Evolutionary conservation across 2,113 vertebrate species (phyloP).

Genomic region (Sinocyclocheilus anshuiensis): DNA sequence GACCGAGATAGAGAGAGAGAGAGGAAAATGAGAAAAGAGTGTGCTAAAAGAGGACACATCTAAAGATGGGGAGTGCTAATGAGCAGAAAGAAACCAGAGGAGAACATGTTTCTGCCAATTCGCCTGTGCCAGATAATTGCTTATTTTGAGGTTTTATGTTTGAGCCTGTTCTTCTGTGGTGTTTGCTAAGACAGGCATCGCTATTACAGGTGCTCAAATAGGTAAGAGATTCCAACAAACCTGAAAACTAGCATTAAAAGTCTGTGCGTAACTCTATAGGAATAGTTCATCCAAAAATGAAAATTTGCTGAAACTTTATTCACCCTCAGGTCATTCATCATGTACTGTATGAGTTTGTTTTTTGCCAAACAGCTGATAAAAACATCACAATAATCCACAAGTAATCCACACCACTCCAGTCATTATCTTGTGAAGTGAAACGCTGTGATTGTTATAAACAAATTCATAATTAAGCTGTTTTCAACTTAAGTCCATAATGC

Average conservation of each 20-base stretch:
- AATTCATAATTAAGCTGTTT: too few species aligned
- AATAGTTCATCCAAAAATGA: neutral
- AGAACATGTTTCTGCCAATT: constrained; percentile 7
- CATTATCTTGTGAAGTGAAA: neutral
- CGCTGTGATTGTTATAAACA: too few species aligned
- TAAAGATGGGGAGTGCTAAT: neutral
- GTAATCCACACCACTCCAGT: neutral
- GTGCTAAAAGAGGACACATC: neutral
- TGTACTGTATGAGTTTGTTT: too few species aligned
- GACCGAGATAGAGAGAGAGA: neutral
- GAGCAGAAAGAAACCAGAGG: neutral
- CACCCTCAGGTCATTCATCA: too few species aligned
- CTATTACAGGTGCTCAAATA: neutral
- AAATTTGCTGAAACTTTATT: neutral
- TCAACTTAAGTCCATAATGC: too few species aligned
- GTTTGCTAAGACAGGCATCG: neutral
- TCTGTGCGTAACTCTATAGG: neutral
- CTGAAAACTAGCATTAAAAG: neutral
- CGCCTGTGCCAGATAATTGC: constrained; percentile 20
- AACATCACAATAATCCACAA: neutral
- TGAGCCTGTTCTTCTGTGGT: too few species aligned
- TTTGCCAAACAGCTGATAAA: neutral
- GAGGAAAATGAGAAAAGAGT: neutral
- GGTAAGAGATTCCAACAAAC: neutral
- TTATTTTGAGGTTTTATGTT: too few species aligned